Percentiles rank a stretch among this genome's conserved stretches.
These are phyloP conservation scores for Leuciscus waleckii DNA, from an alignment of 2,797 vertebrate species.

Conservation along the genomic window DNA sequence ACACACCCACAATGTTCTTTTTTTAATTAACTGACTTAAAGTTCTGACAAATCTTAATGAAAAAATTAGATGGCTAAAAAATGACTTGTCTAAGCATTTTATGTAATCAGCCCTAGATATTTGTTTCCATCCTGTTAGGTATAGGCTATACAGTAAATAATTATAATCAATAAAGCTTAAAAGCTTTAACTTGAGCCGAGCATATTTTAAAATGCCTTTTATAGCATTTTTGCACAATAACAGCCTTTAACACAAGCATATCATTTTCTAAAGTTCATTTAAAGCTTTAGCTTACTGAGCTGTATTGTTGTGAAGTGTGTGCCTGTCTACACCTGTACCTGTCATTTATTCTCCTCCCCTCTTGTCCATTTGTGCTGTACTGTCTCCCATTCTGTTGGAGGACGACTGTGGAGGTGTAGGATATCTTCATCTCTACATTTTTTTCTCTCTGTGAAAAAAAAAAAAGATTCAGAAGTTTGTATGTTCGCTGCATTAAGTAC, in stretches of 20 bases:
- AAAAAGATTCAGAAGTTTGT: conserved; percentile 46
- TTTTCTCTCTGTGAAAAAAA: conserved; percentile 58
- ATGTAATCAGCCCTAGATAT: neutral
- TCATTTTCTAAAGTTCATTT: neutral
- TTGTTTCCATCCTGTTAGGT: neutral
- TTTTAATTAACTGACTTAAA: too few species aligned
- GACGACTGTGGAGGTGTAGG: conserved; percentile 68
- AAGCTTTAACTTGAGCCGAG: neutral
- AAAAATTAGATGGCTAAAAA: too few species aligned
- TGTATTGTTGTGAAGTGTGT: neutral
- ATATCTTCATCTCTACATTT: conserved; percentile 64
- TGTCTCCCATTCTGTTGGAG: conserved; percentile 67
- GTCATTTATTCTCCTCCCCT: conserved; percentile 19
- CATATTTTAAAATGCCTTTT: neutral
- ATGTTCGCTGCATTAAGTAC: conserved; percentile 1
- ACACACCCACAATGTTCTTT: too few species aligned
- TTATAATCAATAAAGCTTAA: neutral
- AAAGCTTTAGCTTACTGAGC: neutral
- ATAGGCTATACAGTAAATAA: neutral
- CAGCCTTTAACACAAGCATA: neutral
- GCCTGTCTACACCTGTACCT: conserved; percentile 21
- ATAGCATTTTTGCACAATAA: neutral
- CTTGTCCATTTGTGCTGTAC: conserved; percentile 46
- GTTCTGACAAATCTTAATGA: too few species aligned
- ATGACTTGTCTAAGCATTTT: neutral